Base-by-base conservation (phyloP, 2,797 vertebrate genomes). In the Diglossa cyanea region DNA sequence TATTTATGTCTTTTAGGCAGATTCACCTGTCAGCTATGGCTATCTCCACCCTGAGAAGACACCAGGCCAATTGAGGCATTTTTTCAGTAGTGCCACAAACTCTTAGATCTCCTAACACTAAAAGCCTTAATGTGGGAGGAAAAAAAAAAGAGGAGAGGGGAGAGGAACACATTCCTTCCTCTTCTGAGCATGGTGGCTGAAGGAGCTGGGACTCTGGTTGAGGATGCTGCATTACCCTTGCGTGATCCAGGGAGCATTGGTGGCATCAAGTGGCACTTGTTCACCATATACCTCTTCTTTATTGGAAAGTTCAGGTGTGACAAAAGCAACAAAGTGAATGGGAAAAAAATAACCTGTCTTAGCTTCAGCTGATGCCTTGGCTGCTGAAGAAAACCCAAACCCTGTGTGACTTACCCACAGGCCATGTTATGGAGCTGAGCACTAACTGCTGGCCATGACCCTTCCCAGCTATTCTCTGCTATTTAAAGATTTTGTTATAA, bases 401-500 rank as follows among this genome's bases (percentile, higher is more conserved):
- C 42, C n/a, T 57, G 20, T 6, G 1, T 51, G 47, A 68, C 50
- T 48, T 68, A 78, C 18, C 72, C 63, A 13, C 25, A 73, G 60
- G 14, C 47, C 7, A 2, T 6, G 7, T 30, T 24, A 51, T 2
- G 1, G 75, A 75, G 63, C 91, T 4, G 25, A 75, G 54, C 48
- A 8, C 50, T 57, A 35, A 31, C 60, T 42, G 42, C 42, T 6
- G 2, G 42, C 54, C 3, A 2, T 55, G 62, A 78, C 71, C 44
- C 93, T 78, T 84, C 53, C 48, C 12, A 11, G 21, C 66, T 53
- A 51, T 44, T 55, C 82, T 78, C 66, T 4, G 2, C 75, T 90
- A 25, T 79, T 92, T 92, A 68, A 92, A 82, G 79, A 26, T 86
- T 82, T 78, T 82, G 23, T 93, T 83, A 90, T 61, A 92, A 92